Evolutionary conservation across 2,113 vertebrate species (phyloP).

Genomic region (Passer domesticus): DNA sequence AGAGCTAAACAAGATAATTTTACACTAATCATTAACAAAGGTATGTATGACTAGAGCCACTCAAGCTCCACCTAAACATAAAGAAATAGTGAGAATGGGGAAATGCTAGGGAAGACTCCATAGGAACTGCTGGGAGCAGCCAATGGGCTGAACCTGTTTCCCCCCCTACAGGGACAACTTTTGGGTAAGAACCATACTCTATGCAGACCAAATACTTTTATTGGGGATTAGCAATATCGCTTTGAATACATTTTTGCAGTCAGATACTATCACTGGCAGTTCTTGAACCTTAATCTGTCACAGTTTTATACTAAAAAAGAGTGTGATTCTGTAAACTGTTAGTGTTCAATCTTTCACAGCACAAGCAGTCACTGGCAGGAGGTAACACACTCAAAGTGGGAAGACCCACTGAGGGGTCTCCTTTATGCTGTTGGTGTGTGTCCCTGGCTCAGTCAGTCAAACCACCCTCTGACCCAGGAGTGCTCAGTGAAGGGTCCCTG

Average conservation of each 20-base stretch:
- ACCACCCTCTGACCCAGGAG: background rate
- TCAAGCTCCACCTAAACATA: background rate
- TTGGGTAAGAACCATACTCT: background rate
- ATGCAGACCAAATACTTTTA: background rate
- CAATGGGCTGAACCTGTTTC: background rate
- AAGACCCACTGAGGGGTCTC: background rate
- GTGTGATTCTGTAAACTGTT: background rate
- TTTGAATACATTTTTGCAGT: background rate
- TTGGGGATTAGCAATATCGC: background rate
- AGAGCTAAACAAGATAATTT: background rate
- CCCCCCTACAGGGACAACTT: accelerated
- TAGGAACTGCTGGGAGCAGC: background rate
- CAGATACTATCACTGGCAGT: background rate
- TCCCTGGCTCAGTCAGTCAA: background rate
- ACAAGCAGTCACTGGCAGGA: background rate
- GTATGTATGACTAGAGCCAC: background rate
- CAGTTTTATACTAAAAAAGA: background rate
- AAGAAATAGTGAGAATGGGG: background rate
- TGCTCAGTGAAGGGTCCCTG: background rate
- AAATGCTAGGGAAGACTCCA: background rate
- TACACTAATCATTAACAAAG: background rate
- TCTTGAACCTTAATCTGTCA: background rate
- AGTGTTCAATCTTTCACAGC: background rate
- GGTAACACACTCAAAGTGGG: background rate
- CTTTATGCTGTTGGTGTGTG: background rate